Base-by-base conservation (phyloP, 2,113 vertebrate species). In the Chascanopsetta lugubris region DNA sequence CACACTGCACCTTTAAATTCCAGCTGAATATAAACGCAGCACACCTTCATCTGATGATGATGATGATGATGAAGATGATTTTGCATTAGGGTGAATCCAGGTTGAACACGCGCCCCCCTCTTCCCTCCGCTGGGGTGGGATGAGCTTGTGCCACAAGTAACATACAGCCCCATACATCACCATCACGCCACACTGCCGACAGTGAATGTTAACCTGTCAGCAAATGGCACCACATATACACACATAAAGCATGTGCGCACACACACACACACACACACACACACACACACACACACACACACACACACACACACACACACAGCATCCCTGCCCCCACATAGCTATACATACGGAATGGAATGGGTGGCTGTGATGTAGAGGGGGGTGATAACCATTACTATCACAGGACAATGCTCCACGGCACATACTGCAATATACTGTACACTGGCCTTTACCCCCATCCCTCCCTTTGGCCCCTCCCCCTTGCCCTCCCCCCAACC, bases 141-240 rank as follows among this genome's bases (percentile, higher is more conserved):
- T 71, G 73, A 68, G 42, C 29, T 34, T 29, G 29, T 69, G 43
- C 27, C 48, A 43, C 69, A 5, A 59, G 45, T 82, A 76, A 87
- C 80, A 69, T 85, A 84, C 68, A 55, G 58, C 18, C 20, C 26
- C 57, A 80, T 83, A 86, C 67, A 79, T 88, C 78, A 69, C 55
- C 65, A 70, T 71, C 57, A 51, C n/a, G 12, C 69, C 86, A 86
- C 82, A 77, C 58, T 81, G 76, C 78, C 85, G 86, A 88, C 83
- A 81, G 75, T 66, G 77, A 82, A 80, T 73, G 64, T 80, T 76
- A 78, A 83, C 72, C 79, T 84, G 72, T 85, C 83, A 84, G 75
- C 58, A 24, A 73, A 68, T 71, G 47, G 34, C 47, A 54, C n/a
- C 61, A 62, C 34, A 8, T 56, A 32, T 54, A 45, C 58, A 38